These are phyloP conservation scores for Sebastes flavidus DNA, from an alignment of 2,797 vertebrate genomes.

Conservation along the genomic window DNA sequence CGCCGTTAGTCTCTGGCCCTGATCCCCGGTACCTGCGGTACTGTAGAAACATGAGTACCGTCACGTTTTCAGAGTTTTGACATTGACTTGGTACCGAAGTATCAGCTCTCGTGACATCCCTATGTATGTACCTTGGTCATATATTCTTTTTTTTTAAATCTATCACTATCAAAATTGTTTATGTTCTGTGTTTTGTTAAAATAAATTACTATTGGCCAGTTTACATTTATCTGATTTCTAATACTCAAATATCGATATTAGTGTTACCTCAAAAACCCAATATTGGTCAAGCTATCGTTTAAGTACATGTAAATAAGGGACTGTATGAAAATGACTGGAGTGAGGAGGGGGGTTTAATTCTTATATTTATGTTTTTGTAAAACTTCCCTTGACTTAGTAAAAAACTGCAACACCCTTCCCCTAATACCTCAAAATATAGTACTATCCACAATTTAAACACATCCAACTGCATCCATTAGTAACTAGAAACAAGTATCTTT, in stretches of 20 bases:
- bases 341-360: background rate
- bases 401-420: background rate
- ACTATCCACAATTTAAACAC: background rate
- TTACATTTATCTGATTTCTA: background rate
- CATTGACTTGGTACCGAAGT: too few relatives aligned
- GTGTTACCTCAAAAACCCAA: background rate
- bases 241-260: background rate
- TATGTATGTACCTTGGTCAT: too few relatives aligned
- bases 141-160: too few relatives aligned
- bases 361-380: background rate
- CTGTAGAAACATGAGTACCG: too few relatives aligned
- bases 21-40: too few relatives aligned
- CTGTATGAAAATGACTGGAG: background rate
- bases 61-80: too few relatives aligned
- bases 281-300: background rate
- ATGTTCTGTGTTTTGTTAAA: background rate
- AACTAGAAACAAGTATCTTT: background rate
- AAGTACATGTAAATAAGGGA: too few relatives aligned
- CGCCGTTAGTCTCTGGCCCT: too few relatives aligned
- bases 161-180: background rate
- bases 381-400: background rate
- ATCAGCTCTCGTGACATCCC: too few relatives aligned
- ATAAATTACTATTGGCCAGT: background rate
- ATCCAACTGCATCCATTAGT: background rate
- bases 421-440: background rate